A percentile compares a stretch with the other conserved stretches of the same genome.
These are phyloP conservation scores for Dioctria rufipes DNA, from an alignment of 2,888 invertebrate species.

Conservation along the genomic window DNA sequence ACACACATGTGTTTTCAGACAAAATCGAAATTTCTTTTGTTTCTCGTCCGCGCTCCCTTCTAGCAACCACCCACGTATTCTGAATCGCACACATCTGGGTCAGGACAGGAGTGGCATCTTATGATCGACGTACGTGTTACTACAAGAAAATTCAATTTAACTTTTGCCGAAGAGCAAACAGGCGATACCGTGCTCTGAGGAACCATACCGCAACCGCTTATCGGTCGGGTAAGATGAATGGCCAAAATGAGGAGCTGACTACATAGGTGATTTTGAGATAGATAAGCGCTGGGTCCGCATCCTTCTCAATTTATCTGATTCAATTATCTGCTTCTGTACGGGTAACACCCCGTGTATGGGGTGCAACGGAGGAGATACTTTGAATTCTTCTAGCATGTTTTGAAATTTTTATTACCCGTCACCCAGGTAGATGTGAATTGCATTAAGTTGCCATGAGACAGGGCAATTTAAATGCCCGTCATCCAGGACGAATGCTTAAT, in stretches of 20 bases:
- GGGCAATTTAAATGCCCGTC: slow-evolving; percentile 6
- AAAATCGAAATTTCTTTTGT: background rate
- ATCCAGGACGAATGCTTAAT: background rate
- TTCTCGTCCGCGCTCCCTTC: background rate
- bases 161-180: slow-evolving; percentile 17
- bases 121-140: slow-evolving; percentile 24
- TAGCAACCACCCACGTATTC: background rate
- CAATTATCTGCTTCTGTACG: slow-evolving; percentile 2
- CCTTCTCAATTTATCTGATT: slow-evolving; percentile 14
- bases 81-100: background rate
- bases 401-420: slow-evolving; percentile 26
- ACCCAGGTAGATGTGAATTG: background rate
- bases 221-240: background rate
- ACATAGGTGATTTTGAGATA: background rate
- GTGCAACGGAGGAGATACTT: background rate
- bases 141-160: slow-evolving; percentile 24
- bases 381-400: background rate
- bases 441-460: background rate
- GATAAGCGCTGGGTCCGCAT: background rate
- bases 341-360: background rate
- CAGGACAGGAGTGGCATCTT: background rate
- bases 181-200: background rate
- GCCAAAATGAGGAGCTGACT: background rate
- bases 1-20: background rate
- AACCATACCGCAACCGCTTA: background rate